A percentile compares a stretch with the other conserved stretches of the same genome.
These are phyloP conservation scores for Drosophila stalkeri DNA, from an alignment of 2,888 invertebrate genomes.

Conservation along the genomic window DNA sequence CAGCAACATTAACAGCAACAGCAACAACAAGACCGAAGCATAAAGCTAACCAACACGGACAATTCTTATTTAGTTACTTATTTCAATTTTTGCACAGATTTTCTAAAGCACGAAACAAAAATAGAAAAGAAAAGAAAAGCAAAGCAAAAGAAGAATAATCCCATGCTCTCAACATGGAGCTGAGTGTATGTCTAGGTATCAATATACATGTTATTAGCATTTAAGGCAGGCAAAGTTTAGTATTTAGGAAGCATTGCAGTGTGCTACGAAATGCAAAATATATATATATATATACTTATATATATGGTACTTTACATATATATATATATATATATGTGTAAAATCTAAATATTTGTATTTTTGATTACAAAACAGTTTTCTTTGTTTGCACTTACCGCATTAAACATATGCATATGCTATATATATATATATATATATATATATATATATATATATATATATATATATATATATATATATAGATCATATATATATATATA, in stretches of 20 bases:
- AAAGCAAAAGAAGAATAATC: slow-evolving; percentile 25
- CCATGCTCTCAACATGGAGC: slow-evolving; percentile 21
- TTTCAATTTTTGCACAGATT: slow-evolving; percentile 65
- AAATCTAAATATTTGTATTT: slow-evolving; percentile 45
- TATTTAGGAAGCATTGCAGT: slow-evolving; percentile 29
- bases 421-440: slow-evolving; percentile 8
- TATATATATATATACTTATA: slow-evolving; percentile 13
- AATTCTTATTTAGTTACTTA: slow-evolving; percentile 72
- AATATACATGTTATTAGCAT: slow-evolving; percentile 70
- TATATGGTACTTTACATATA: not conserved
- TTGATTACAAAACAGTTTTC: slow-evolving; percentile 26
- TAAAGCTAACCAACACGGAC: slow-evolving; percentile 61
- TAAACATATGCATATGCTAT: not conserved
- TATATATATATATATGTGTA: slow-evolving; percentile 31
- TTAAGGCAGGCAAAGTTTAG: slow-evolving; percentile 55
- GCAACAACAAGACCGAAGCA: slow-evolving; percentile 39
- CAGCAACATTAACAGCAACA: slow-evolving; percentile 38
- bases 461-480: slow-evolving; percentile 6
- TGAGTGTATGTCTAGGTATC: slow-evolving; percentile 45
- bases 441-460: slow-evolving; percentile 1
- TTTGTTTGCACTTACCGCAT: slow-evolving; percentile 31
- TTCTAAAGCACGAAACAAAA: slow-evolving; percentile 43
- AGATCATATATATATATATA: not conserved
- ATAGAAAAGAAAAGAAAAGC: slow-evolving; percentile 12
- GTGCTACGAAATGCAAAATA: slow-evolving; percentile 42